phyloP scores from a whole-genome alignment of 2,797 vertebrate genomes.

The Smutsia temminckii region DNA sequence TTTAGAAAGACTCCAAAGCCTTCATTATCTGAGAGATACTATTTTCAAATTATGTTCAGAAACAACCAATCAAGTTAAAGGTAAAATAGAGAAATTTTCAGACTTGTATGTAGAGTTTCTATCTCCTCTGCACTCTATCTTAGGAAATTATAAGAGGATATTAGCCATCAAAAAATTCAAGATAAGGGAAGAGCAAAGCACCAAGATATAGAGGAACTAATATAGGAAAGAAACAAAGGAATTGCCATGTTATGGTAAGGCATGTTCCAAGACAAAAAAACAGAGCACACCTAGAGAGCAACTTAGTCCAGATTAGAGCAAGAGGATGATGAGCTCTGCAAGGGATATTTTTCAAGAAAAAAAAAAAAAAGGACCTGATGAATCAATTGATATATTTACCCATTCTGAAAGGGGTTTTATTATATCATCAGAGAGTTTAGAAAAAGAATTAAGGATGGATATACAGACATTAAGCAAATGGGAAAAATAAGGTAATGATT shows the following conservation, averaged over 20 bases:
- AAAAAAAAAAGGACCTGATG: not conserved
- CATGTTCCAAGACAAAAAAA: not conserved
- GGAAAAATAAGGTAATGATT: slow-evolving; percentile 7
- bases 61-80: slow-evolving; percentile 14
- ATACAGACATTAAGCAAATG: not conserved
- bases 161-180: not conserved
- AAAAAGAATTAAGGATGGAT: slow-evolving; percentile 43
- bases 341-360: not conserved
- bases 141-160: not conserved
- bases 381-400: not conserved
- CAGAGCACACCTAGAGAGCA: not conserved
- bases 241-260: not conserved
- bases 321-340: not conserved
- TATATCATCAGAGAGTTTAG: not conserved
- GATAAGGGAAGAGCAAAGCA: not conserved
- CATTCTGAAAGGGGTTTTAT: slow-evolving; percentile 1
- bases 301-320: not conserved
- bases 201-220: not conserved
- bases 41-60: slow-evolving; percentile 43
- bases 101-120: not conserved
- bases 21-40: slow-evolving; percentile 15
- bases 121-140: not conserved
- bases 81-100: slow-evolving; percentile 48
- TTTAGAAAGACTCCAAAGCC: slow-evolving; percentile 1
- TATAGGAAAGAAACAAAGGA: not conserved